A percentile compares a stretch with the other conserved stretches of the same genome.
Conservation (phyloP, 2,797 vertebrate species). For the Gadopsis marmoratus region DNA sequence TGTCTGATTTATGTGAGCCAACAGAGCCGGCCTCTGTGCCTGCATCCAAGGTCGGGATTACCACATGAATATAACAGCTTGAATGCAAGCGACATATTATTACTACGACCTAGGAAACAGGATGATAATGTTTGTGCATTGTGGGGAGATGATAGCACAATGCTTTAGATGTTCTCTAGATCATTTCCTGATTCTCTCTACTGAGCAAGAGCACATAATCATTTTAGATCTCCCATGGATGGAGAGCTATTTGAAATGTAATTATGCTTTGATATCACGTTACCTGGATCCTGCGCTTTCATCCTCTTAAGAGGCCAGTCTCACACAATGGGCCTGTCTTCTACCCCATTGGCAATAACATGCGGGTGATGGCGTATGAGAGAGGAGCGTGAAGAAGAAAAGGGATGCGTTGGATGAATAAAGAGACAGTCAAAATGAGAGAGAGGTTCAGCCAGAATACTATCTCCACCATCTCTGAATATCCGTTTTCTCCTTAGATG, state of each 20-base stretch:
- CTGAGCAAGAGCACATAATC: slow-evolving; percentile 38
- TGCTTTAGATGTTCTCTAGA: slow-evolving; percentile 53
- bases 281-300: slow-evolving; percentile 57
- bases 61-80: slow-evolving; percentile 35
- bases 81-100: slow-evolving; percentile 58
- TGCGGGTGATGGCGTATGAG: slow-evolving; percentile 30
- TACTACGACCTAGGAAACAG: slow-evolving; percentile 38
- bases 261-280: slow-evolving; percentile 71
- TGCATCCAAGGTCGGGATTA: slow-evolving; percentile 72
- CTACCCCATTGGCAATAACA: slow-evolving; percentile 32
- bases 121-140: slow-evolving; percentile 41
- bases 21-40: slow-evolving; percentile 21
- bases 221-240: slow-evolving; percentile 56
- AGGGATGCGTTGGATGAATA: slow-evolving; percentile 4
- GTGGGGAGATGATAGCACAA: slow-evolving; percentile 44
- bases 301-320: slow-evolving; percentile 48
- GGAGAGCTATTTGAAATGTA: slow-evolving; percentile 64
- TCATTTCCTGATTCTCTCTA: slow-evolving; percentile 53
- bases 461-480: slow-evolving; percentile 57
- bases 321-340: slow-evolving; percentile 54
- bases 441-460: slow-evolving; percentile 52
- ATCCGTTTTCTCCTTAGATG: slow-evolving; percentile 28
- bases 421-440: slow-evolving; percentile 21
- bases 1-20: slow-evolving; percentile 43
- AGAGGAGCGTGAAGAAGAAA: slow-evolving; percentile 14